These are phyloP conservation scores for Sinocyclocheilus rhinocerous DNA, from an alignment of 2,113 vertebrate species.

Conservation along the genomic window DNA sequence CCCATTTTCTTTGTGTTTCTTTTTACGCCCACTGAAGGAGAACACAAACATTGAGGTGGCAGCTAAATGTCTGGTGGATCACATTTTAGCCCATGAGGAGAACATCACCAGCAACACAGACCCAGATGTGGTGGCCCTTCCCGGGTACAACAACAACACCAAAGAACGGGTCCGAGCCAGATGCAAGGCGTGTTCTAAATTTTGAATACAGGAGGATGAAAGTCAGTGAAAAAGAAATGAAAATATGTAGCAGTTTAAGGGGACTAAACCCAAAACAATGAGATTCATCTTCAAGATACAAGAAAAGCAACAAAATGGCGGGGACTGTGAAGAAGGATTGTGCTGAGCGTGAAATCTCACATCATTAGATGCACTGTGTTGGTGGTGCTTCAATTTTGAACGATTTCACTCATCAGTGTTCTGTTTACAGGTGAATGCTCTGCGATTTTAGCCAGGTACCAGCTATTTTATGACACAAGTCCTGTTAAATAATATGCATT, in stretches of 20 bases:
- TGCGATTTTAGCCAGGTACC: not conserved
- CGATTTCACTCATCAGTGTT: not conserved
- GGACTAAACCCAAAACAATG: slow-evolving; percentile 1
- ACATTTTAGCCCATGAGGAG: slow-evolving; percentile 73
- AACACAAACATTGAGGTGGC: slow-evolving; percentile 79
- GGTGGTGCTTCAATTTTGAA: not conserved
- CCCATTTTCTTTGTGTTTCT: not conserved
- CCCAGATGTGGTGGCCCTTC: slow-evolving; percentile 67
- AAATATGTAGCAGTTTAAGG: not conserved
- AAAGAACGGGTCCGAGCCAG: slow-evolving; percentile 58
- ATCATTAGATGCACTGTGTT: slow-evolving; percentile 2
- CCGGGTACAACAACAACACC: slow-evolving; percentile 65
- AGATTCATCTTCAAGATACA: not conserved
- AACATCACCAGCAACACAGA: slow-evolving; percentile 46
- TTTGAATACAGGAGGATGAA: not conserved
- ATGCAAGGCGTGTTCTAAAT: slow-evolving; percentile 64
- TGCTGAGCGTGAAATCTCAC: slow-evolving; percentile 27
- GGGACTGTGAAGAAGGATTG: slow-evolving; percentile 10
- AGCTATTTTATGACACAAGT: not conserved
- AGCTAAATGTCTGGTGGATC: slow-evolving; percentile 73
- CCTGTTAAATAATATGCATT: not conserved
- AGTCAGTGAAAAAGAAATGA: not conserved
- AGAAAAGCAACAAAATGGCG: slow-evolving; percentile 1
- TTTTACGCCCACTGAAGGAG: slow-evolving; percentile 66
- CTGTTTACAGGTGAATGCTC: not conserved